A percentile compares a stretch with the other conserved stretches of the same genome.
Evolutionary conservation across 2,113 vertebrate genomes (phyloP).

Genomic region (Numida meleagris): DNA sequence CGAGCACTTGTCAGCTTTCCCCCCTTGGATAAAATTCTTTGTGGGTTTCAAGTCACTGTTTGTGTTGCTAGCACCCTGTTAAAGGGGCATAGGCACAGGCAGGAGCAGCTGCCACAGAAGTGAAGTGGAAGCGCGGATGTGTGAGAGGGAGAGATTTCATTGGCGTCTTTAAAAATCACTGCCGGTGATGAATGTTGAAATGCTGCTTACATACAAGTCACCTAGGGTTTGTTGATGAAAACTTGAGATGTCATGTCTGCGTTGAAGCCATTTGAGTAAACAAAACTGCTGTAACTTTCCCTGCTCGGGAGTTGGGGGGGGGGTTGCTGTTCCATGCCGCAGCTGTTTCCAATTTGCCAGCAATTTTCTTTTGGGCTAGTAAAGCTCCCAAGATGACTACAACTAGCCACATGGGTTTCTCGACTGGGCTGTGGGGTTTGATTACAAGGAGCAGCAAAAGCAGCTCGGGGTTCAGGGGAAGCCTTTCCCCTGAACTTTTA

Average conservation of each 20-base stretch:
- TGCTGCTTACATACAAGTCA: not conserved
- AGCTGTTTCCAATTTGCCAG: slow-evolving; percentile 77
- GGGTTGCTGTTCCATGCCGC: not conserved
- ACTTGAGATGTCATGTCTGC: not conserved
- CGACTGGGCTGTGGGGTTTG: not conserved
- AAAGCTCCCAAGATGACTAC: slow-evolving; percentile 70
- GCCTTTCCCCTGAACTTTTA: not conserved
- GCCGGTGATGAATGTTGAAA: not conserved
- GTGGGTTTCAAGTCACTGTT: not conserved
- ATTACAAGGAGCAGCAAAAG: slow-evolving; percentile 34
- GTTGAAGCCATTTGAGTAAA: slow-evolving; percentile 3
- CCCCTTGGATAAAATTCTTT: not conserved
- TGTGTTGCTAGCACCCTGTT: slow-evolving; percentile 14
- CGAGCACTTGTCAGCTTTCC: slow-evolving; percentile 4
- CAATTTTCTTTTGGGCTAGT: slow-evolving; percentile 79
- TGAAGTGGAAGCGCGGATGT: not conserved
- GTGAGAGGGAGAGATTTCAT: not conserved
- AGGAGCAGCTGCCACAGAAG: not conserved
- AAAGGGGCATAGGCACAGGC: not conserved
- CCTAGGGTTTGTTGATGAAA: not conserved
- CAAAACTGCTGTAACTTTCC: slow-evolving; percentile 58
- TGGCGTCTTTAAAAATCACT: not conserved
- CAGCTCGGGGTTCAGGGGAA: not conserved
- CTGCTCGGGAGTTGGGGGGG: not conserved
- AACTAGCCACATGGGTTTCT: slow-evolving; percentile 67